Conservation (phyloP, 1,140 invertebrate genomes). For the Sipha flava region DNA sequence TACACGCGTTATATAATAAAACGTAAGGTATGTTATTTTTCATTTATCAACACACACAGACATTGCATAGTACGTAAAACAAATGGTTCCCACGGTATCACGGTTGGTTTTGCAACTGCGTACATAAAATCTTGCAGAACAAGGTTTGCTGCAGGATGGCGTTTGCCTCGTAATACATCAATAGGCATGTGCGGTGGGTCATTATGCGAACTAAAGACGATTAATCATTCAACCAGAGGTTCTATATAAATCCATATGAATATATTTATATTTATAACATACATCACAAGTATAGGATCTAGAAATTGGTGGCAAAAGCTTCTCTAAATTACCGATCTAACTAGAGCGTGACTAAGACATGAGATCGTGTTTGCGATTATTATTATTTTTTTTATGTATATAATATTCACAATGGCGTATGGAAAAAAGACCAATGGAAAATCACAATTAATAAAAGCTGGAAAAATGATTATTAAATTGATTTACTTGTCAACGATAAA, state of each 20-base stretch:
- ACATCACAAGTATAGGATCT: background rate
- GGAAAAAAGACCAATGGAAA: background rate
- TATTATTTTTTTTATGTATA: background rate
- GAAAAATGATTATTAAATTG: background rate
- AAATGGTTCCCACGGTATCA: constrained; percentile 24
- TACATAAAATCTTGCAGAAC: constrained; percentile 5
- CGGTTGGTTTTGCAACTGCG: constrained; percentile 12
- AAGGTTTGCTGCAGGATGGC: background rate
- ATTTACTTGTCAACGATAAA: background rate
- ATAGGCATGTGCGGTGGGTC: background rate
- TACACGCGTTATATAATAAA: background rate
- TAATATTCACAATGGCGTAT: background rate
- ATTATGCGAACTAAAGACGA: constrained; percentile 8
- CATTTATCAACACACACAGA: background rate
- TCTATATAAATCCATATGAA: background rate
- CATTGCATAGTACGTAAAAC: background rate
- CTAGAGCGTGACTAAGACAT: constrained; percentile 2
- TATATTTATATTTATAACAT: background rate
- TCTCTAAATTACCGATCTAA: background rate
- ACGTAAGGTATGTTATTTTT: background rate
- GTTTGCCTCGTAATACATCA: constrained; percentile 8
- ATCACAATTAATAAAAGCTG: background rate
- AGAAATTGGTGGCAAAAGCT: background rate
- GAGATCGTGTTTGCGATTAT: background rate
- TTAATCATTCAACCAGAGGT: constrained; percentile 6